A percentile compares a stretch with the other conserved stretches of the same genome.
Conservation (phyloP, 2,797 vertebrate genomes). For the Mastacembelus armatus region DNA sequence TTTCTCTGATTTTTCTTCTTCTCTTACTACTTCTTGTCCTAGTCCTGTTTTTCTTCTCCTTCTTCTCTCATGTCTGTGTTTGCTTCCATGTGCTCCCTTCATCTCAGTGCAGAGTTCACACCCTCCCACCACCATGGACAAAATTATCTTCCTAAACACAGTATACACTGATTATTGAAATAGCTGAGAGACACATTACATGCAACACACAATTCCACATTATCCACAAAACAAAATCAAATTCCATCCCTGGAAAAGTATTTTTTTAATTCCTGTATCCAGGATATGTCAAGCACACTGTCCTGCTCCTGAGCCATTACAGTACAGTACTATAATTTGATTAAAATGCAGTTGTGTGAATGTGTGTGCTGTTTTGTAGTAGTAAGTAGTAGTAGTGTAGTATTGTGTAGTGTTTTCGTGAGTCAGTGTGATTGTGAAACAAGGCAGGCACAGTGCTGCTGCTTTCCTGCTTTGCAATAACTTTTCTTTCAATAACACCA, state of each 20-base stretch:
- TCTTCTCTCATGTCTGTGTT: conserved; percentile 57
- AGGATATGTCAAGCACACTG: conserved; percentile 34
- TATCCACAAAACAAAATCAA: not conserved
- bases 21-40: conserved; percentile 3
- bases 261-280: conserved; percentile 33
- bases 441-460: conserved; percentile 53
- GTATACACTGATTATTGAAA: conserved; percentile 22
- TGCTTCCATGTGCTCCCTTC: conserved; percentile 65
- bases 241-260: conserved; percentile 30
- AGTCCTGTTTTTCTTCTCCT: conserved; percentile 27
- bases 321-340: conserved; percentile 36
- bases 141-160: conserved; percentile 35
- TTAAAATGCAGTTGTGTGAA: conserved; percentile 46
- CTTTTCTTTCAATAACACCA: conserved; percentile 50
- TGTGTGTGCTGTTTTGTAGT: conserved; percentile 42
- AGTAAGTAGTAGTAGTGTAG: conserved; percentile 30
- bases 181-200: conserved; percentile 10
- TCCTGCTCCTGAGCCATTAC: conserved; percentile 47
- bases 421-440: conserved; percentile 46
- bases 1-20: conserved; percentile 26
- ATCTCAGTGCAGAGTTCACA: conserved; percentile 56
- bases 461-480: conserved; percentile 67
- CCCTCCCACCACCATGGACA: conserved; percentile 40
- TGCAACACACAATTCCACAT: conserved; percentile 21
- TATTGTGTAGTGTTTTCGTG: conserved; percentile 51